Conservation (phyloP, 64 coral and sea anemone genomes). For the Hydrozoanthus tunicans region DNA sequence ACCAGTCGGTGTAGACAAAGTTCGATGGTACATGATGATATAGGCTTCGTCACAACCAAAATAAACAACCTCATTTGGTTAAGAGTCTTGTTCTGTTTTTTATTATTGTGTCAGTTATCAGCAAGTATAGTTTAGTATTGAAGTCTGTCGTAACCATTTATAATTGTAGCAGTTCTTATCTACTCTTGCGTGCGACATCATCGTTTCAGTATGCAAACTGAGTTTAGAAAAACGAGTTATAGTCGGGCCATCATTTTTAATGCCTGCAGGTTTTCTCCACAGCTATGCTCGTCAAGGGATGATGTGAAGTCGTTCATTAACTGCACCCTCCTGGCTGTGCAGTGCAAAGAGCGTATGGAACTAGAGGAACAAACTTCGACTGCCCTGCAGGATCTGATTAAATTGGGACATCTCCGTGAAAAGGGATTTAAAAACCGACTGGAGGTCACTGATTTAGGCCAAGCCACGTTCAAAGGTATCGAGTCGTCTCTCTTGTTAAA, state of each 20-base stretch:
- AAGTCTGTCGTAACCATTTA: no score
- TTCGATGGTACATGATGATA: no score
- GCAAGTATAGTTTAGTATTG: no score
- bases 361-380: constrained; percentile 41
- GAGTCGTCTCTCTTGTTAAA: not conserved
- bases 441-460: constrained; percentile 70
- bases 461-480: constrained; percentile 90
- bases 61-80: no score
- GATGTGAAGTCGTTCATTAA: constrained; percentile 72
- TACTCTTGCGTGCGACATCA: no score
- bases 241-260: not conserved
- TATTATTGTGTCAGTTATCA: no score
- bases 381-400: constrained; percentile 46
- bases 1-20: not conserved
- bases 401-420: constrained; percentile 67
- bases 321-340: constrained; percentile 70
- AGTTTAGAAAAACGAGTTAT: not conserved
- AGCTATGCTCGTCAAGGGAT: constrained; percentile 65
- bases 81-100: no score
- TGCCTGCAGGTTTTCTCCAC: not conserved
- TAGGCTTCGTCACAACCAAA: no score
- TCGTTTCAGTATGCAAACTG: not conserved
- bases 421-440: constrained; percentile 1
- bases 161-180: no score
- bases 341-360: constrained; percentile 30